phyloP scores from a whole-genome alignment of 2,797 vertebrate genomes.

The Helicolenus hilgendorfi region DNA sequence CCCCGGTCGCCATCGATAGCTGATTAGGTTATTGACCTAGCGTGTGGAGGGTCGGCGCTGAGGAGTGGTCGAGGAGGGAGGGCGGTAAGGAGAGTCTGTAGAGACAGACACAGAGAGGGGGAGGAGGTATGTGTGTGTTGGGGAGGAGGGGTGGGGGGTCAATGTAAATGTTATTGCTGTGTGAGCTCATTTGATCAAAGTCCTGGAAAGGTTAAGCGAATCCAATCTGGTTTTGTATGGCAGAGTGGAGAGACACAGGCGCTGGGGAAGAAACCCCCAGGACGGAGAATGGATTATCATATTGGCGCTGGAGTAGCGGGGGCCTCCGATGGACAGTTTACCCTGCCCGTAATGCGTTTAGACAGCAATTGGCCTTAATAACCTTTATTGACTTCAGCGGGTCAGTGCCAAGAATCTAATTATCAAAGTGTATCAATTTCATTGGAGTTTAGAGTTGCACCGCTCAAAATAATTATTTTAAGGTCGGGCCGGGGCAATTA shows the following conservation, averaged over 20 bases:
- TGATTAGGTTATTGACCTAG: constrained; percentile 92
- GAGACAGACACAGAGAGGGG: constrained; percentile 37
- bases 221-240: constrained; percentile 94
- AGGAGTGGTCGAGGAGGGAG: constrained; percentile 37
- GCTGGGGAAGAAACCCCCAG: constrained; percentile 87
- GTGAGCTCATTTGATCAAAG: constrained; percentile 94
- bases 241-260: constrained; percentile 92
- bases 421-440: constrained; percentile 97
- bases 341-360: constrained; percentile 91
- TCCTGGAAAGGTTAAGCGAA: constrained; percentile 94
- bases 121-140: constrained; percentile 51
- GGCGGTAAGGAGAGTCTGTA: constrained; percentile 47
- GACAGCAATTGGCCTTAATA: constrained; percentile 95
- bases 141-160: constrained; percentile 78
- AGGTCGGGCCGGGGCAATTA: constrained; percentile 92
- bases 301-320: constrained; percentile 92
- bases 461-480: constrained; percentile 94
- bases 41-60: constrained; percentile 48
- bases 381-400: constrained; percentile 95
- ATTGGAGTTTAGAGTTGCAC: constrained; percentile 93
- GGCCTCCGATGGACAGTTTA: constrained; percentile 91
- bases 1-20: constrained; percentile 88
- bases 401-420: constrained; percentile 95
- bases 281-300: constrained; percentile 93
- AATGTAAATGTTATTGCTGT: constrained; percentile 94